These are phyloP conservation scores for Drosophila demipolita DNA, from an alignment of 2,888 invertebrate species.

Conservation along the genomic window DNA sequence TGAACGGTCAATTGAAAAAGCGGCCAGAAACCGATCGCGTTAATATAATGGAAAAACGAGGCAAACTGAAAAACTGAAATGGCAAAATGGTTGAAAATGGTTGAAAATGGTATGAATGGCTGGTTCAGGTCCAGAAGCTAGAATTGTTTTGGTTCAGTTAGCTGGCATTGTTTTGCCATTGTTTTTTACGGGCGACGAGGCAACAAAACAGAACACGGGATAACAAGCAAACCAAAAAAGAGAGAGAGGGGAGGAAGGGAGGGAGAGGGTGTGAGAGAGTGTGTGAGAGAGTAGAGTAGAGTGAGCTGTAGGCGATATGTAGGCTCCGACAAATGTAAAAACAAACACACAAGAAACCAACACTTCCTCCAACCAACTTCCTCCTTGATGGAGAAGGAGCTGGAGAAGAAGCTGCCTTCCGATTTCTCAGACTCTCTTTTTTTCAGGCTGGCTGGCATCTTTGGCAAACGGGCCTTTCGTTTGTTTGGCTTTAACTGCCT, in stretches of 20 bases:
- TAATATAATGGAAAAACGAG: constrained; percentile 45
- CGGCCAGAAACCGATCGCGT: constrained; percentile 70
- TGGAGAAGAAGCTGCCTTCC: constrained; percentile 6
- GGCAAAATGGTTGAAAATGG: constrained; percentile 8
- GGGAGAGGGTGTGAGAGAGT: background rate
- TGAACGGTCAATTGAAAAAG: constrained; percentile 83
- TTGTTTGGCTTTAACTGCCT: constrained; percentile 59
- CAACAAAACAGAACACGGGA: constrained; percentile 49
- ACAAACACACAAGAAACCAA: constrained; percentile 52
- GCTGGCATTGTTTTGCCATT: constrained; percentile 58
- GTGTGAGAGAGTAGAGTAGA: background rate
- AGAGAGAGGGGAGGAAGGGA: background rate
- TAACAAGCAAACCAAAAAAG: constrained; percentile 48
- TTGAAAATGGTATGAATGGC: background rate
- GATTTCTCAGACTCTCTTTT: background rate
- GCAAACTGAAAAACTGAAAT: constrained; percentile 2
- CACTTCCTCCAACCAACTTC: no score
- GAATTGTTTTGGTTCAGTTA: constrained; percentile 20
- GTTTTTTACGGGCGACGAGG: constrained; percentile 64
- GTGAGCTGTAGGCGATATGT: constrained; percentile 1
- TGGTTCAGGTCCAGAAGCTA: constrained; percentile 5
- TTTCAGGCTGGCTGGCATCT: constrained; percentile 17
- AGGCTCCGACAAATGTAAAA: constrained; percentile 55
- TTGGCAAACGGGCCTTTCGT: constrained; percentile 56
- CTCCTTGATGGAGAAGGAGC: constrained; percentile 3